Base-by-base conservation (phyloP, 2,113 vertebrate genomes). In the Toxostoma redivivum region DNA sequence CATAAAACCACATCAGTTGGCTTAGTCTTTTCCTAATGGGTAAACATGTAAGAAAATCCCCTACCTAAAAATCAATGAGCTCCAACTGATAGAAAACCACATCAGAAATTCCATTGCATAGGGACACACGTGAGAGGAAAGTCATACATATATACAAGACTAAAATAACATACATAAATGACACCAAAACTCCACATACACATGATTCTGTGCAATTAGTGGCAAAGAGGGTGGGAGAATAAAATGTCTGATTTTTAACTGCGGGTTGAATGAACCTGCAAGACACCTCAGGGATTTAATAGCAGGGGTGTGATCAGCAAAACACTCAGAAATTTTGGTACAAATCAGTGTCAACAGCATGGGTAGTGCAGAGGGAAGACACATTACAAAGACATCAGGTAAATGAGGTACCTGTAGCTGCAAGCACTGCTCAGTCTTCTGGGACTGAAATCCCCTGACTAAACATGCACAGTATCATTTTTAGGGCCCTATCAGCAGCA, bases 141-240 rank as follows among this genome's bases (percentile, higher is more conserved):
- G 21, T 31, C 4, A 4, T 2, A 11, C 23, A 3, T 7, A 28
- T 4, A 10, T 2, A 20, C 2, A 28, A 58, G 28, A 40, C 5
- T 80, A 50, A 33, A 58, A 64, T 45, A 1, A 15, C 14, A 8
- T 3, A 5, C 7, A n/a, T 5, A 48, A 42, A 44, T 51, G 27
- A 65, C 22, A 38, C 22, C n/a, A 89, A 77, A 57, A 38, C 11
- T n/a, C 16, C 12, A 5, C 3, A 10, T 24, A 5, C 1, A 6
- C 0, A 1, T 31, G 22, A 17, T 62, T n/a, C 56, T 67, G 14
- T 54, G 33, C 17, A 66, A 71, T 24, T 11, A 30, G 4, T 21
- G 3, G 12, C 8, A 58, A 60, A 77, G 6, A 40, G 4, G 3
- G 20, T 25, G 4, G 27, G 17, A 38, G 10, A 92, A 81, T 2